A percentile compares a stretch with the other conserved stretches of the same genome.
Evolutionary conservation across 2,888 invertebrate genomes (phyloP).

Genomic region (Dascillus cervinus): DNA sequence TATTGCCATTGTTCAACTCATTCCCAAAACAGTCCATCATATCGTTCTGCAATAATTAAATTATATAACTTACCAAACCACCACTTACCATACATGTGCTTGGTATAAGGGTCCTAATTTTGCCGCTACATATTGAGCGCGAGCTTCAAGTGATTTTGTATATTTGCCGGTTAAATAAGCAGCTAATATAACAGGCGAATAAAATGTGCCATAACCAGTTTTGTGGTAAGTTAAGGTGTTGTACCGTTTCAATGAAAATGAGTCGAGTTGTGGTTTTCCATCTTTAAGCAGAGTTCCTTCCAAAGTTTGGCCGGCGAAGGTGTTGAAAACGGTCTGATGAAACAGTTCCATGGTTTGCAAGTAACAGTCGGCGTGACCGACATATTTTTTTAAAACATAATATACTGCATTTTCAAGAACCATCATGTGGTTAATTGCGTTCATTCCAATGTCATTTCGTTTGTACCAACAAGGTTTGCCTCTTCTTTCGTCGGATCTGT

Average conservation of each 20-base stretch:
- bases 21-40: no score
- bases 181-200: slow-evolving; percentile 1
- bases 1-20: no score
- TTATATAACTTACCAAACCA: no score
- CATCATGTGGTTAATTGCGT: neutral
- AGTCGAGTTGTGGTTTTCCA: neutral
- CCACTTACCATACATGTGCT: no score
- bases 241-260: neutral
- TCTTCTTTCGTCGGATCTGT: neutral
- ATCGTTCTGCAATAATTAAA: no score
- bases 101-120: no score
- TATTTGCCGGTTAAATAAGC: slow-evolving; percentile 1
- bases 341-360: slow-evolving; percentile 1
- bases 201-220: neutral
- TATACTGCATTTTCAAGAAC: neutral
- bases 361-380: slow-evolving; percentile 1
- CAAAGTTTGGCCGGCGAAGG: neutral
- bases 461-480: slow-evolving; percentile 2
- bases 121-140: no score
- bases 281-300: neutral
- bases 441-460: neutral
- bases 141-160: no score
- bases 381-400: neutral
- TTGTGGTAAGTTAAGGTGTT: neutral
- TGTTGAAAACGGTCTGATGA: neutral